These are phyloP conservation scores for Pegoplata infirma DNA, from an alignment of 2,888 invertebrate species.

Conservation along the genomic window DNA sequence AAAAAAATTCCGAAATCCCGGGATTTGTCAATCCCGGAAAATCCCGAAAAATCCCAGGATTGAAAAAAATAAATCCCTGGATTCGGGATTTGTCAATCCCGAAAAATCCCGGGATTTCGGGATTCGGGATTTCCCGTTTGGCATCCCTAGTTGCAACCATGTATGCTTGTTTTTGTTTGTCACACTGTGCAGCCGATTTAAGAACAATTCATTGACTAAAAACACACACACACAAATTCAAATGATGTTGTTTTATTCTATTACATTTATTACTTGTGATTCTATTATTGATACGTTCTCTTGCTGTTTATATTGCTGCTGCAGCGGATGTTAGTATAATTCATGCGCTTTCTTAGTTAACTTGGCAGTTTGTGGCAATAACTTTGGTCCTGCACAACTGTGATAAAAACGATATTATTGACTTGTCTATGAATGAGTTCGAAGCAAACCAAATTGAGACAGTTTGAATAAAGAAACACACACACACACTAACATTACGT, in stretches of 20 bases:
- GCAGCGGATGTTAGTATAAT: slow-evolving; percentile 39
- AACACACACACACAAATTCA: slow-evolving; percentile 38
- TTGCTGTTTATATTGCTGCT: slow-evolving; percentile 13
- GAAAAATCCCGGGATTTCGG: too few species aligned
- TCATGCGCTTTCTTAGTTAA: slow-evolving; percentile 54
- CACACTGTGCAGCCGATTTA: slow-evolving; percentile 21
- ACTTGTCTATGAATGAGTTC: slow-evolving; percentile 60
- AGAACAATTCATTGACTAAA: slow-evolving; percentile 7
- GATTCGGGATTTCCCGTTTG: too few species aligned
- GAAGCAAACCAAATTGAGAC: slow-evolving; percentile 59
- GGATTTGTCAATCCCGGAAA: too few species aligned
- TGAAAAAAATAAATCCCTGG: too few species aligned
- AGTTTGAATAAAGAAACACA: slow-evolving; percentile 33
- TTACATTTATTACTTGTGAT: not conserved
- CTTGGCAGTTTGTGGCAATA: slow-evolving; percentile 60
- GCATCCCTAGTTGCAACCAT: too few species aligned
- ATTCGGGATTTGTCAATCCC: too few species aligned
- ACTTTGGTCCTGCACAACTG: slow-evolving; percentile 61
- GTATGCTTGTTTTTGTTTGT: not conserved
- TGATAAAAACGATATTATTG: slow-evolving; percentile 60
- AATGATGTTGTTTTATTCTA: slow-evolving; percentile 48
- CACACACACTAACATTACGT: not conserved
- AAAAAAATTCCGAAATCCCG: too few species aligned
- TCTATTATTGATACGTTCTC: not conserved
- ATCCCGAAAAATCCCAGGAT: too few species aligned